These are phyloP conservation scores for Leptarthrus brevirostris DNA, from an alignment of 2,888 invertebrate genomes.

Conservation along the genomic window DNA sequence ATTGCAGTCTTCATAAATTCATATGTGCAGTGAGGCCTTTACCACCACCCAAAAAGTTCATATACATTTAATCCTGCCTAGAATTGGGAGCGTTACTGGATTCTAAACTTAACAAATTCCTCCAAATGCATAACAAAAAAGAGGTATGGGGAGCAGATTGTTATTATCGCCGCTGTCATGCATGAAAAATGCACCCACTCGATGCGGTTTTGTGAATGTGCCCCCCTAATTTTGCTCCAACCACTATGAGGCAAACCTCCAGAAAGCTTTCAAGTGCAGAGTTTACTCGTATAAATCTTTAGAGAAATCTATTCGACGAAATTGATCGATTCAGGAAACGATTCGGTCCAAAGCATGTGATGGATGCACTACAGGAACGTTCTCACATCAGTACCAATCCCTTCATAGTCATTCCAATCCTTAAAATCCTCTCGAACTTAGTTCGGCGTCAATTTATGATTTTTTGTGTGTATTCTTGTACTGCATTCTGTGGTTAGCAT, in stretches of 20 bases:
- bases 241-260: background rate
- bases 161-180: conserved; percentile 45
- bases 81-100: conserved; percentile 2
- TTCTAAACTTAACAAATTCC: conserved; percentile 2
- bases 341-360: conserved; percentile 14
- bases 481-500: background rate
- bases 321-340: conserved; percentile 40
- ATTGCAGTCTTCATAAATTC: conserved; percentile 29
- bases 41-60: background rate
- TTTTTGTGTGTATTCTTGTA: conserved; percentile 24
- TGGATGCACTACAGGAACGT: conserved; percentile 27
- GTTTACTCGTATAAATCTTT: conserved; percentile 42
- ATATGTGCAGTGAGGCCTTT: background rate
- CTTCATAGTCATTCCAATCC: conserved; percentile 23
- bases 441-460: conserved; percentile 46
- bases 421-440: conserved; percentile 43
- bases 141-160: conserved; percentile 22
- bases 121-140: background rate
- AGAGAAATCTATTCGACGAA: conserved; percentile 31
- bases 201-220: conserved; percentile 1
- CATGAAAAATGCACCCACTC: conserved; percentile 46
- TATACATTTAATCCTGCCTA: background rate
- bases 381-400: background rate
- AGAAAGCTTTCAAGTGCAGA: conserved; percentile 32
- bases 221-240: conserved; percentile 30